These are phyloP conservation scores for Macrophya alboannulata DNA, from an alignment of 2,888 invertebrate genomes.

Conservation along the genomic window DNA sequence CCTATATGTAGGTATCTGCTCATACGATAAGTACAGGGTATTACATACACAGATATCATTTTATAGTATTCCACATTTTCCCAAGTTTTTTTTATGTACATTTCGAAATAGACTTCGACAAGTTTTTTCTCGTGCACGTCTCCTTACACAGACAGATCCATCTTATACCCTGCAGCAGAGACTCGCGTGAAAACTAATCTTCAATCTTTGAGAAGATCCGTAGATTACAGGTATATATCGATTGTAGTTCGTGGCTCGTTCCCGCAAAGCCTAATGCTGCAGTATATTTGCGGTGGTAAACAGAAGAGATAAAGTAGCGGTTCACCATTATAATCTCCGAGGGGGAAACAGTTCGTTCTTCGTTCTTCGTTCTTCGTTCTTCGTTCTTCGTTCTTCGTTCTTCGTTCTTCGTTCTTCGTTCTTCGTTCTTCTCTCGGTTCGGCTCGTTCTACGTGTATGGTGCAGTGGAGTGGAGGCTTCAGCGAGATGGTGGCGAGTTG, in stretches of 20 bases:
- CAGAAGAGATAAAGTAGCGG: constrained; percentile 5
- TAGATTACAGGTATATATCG: background rate
- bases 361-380: too few relatives aligned
- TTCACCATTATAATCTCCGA: constrained; percentile 7
- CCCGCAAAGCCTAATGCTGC: background rate
- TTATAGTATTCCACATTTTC: too few relatives aligned
- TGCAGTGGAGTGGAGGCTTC: background rate
- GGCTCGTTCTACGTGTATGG: background rate
- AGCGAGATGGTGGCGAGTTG: constrained; percentile 55
- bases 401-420: too few relatives aligned
- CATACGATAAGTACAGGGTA: too few relatives aligned
- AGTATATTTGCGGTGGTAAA: constrained; percentile 5
- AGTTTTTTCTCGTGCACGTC: background rate
- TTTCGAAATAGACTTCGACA: background rate
- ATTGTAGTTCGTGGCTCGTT: background rate
- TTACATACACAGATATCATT: too few relatives aligned
- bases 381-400: too few relatives aligned
- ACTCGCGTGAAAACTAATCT: constrained; percentile 15
- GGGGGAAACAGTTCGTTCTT: background rate
- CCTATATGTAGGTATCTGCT: too few relatives aligned
- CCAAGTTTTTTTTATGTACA: background rate
- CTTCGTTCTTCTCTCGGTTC: too few relatives aligned
- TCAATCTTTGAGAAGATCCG: background rate
- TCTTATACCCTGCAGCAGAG: background rate
- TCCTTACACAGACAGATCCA: background rate